Evolutionary conservation across 2,888 invertebrate genomes (phyloP).

Genomic region (Pseudococcus jackbeardsleyi): DNA sequence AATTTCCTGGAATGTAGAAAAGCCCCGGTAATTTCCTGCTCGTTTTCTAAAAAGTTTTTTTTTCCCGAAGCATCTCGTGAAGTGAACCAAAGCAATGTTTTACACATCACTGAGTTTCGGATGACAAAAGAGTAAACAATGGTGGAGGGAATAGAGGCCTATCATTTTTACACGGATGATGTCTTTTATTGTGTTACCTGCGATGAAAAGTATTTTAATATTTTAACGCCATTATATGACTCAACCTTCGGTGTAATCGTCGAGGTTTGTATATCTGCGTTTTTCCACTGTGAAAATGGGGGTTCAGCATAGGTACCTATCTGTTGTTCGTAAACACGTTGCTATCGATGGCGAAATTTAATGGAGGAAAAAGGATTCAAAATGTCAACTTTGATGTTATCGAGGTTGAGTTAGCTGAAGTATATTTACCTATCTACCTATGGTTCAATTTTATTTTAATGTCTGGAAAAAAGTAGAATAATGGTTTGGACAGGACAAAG

Average conservation of each 20-base stretch:
- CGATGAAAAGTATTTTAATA: conserved; percentile 33
- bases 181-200: conserved; percentile 38
- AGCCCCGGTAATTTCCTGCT: conserved; percentile 43
- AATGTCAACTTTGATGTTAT: neutral
- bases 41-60: conserved; percentile 34
- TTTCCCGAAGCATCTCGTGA: conserved; percentile 25
- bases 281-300: conserved; percentile 14
- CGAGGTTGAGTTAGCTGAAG: neutral
- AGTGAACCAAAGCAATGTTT: conserved; percentile 39
- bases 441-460: too few species aligned
- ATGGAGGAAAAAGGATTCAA: neutral
- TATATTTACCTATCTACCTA: neutral
- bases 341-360: neutral
- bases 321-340: neutral
- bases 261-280: neutral
- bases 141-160: conserved; percentile 39
- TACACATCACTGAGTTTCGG: conserved; percentile 31
- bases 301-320: neutral
- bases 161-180: conserved; percentile 32
- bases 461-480: neutral
- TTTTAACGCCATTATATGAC: conserved; percentile 33
- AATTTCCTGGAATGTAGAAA: conserved; percentile 35
- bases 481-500: too few species aligned
- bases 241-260: conserved; percentile 25
- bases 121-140: conserved; percentile 37